Percentiles rank a stretch among this genome's conserved stretches.
These are phyloP conservation scores for Hirtodrosophila confusa DNA, from an alignment of 2,888 invertebrate genomes.

Conservation along the genomic window DNA sequence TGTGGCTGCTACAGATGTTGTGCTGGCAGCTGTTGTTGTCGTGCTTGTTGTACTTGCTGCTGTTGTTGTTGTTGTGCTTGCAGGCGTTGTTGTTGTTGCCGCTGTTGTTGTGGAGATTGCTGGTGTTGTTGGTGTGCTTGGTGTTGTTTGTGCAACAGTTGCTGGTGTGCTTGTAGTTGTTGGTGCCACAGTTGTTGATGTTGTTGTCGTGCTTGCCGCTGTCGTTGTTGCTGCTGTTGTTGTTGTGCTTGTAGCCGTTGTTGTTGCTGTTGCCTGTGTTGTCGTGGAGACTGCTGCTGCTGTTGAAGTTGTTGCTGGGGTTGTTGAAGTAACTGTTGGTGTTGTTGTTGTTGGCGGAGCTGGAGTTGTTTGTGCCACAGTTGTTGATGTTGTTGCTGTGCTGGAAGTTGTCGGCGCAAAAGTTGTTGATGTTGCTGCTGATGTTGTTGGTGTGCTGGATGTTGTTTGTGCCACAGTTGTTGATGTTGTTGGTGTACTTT, in stretches of 20 bases:
- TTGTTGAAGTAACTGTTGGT: conserved; percentile 2
- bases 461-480: conserved; percentile 5
- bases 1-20: conserved; percentile 5
- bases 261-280: conserved; percentile 1
- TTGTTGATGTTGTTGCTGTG: conserved; percentile 5
- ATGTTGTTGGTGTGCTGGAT: conserved; percentile 10
- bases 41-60: no score
- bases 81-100: no score
- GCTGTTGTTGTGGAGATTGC: no score
- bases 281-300: background rate
- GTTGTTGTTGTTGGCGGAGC: conserved; percentile 6
- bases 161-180: no score
- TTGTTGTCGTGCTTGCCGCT: background rate
- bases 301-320: conserved; percentile 6
- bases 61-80: no score
- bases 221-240: conserved; percentile 13
- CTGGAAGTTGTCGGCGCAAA: background rate
- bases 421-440: conserved; percentile 4
- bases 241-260: background rate
- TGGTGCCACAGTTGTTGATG: no score
- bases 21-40: background rate
- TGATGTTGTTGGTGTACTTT: conserved; percentile 5
- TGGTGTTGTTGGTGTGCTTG: no score
- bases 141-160: no score
- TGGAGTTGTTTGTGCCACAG: conserved; percentile 2